These are phyloP conservation scores for Xylophagus ater DNA, from an alignment of 2,888 invertebrate genomes.

Conservation along the genomic window DNA sequence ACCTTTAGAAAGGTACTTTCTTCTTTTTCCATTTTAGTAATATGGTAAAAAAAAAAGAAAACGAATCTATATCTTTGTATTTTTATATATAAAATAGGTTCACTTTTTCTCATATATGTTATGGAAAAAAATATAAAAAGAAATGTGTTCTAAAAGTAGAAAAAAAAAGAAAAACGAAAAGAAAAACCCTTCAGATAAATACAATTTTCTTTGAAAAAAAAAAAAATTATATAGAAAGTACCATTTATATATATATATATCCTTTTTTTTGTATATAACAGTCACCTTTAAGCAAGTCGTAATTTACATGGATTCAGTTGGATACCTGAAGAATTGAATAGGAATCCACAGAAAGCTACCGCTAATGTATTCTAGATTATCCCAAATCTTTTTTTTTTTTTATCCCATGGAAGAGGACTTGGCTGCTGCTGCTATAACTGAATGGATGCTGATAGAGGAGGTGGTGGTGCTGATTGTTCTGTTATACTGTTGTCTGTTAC, in stretches of 20 bases:
- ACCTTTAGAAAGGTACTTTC: constrained; percentile 12
- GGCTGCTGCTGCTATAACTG: too few relatives aligned
- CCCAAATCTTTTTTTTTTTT: constrained; percentile 31
- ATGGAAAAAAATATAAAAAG: too few relatives aligned
- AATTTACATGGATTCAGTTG: constrained; percentile 39
- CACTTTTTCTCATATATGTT: too few relatives aligned
- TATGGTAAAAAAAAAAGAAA: too few relatives aligned
- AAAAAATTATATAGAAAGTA: background rate
- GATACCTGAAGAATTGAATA: constrained; percentile 40
- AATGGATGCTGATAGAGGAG: too few relatives aligned
- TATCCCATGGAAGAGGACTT: constrained; percentile 21
- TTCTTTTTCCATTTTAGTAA: too few relatives aligned
- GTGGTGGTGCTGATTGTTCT: too few relatives aligned
- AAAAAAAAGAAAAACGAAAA: constrained; percentile 2
- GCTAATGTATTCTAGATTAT: constrained; percentile 41
- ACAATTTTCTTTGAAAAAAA: too few relatives aligned
- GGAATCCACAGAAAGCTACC: constrained; percentile 40
- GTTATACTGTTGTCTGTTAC: too few relatives aligned
- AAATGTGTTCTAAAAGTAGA: background rate
- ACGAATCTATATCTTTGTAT: too few relatives aligned
- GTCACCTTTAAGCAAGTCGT: constrained; percentile 24
- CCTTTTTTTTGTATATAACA: background rate
- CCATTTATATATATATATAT: background rate
- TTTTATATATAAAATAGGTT: too few relatives aligned
- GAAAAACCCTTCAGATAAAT: constrained; percentile 14